These are phyloP conservation scores for Lampropteryx suffumata DNA, from an alignment of 2,888 invertebrate species.

Conservation along the genomic window DNA sequence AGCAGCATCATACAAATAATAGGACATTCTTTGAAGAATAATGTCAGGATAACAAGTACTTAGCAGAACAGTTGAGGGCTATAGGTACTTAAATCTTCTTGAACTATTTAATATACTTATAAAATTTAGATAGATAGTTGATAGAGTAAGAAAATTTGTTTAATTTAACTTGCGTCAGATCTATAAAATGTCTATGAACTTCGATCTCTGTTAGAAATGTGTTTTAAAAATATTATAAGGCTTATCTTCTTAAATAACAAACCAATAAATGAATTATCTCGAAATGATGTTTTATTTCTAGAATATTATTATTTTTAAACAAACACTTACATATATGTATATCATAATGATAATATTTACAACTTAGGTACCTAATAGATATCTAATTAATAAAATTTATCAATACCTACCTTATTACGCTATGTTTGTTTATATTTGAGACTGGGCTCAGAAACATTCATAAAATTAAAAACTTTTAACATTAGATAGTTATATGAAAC, in stretches of 20 bases:
- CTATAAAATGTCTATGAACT: slow-evolving; percentile 47
- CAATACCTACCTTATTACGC: no score
- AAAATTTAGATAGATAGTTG: slow-evolving; percentile 39
- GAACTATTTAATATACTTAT: slow-evolving; percentile 43
- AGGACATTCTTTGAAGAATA: no score
- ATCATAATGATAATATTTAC: no score
- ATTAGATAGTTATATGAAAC: no score
- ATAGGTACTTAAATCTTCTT: slow-evolving; percentile 23
- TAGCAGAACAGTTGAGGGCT: not conserved
- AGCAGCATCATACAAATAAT: no score
- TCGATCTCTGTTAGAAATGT: slow-evolving; percentile 67
- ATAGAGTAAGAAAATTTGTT: slow-evolving; percentile 46
- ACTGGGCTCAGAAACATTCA: no score
- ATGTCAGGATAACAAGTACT: not conserved
- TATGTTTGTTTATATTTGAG: no score
- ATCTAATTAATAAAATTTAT: no score
- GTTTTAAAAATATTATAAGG: slow-evolving; percentile 70
- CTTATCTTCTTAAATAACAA: slow-evolving; percentile 75
- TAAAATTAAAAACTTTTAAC: no score
- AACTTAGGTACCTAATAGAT: no score
- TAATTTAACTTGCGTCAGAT: slow-evolving; percentile 69
- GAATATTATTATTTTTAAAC: not conserved
- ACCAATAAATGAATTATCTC: slow-evolving; percentile 77
- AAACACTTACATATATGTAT: no score
- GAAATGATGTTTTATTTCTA: slow-evolving; percentile 64